phyloP scores from a whole-genome alignment of 2,888 invertebrate species.

The Allolobophora icterica region DNA sequence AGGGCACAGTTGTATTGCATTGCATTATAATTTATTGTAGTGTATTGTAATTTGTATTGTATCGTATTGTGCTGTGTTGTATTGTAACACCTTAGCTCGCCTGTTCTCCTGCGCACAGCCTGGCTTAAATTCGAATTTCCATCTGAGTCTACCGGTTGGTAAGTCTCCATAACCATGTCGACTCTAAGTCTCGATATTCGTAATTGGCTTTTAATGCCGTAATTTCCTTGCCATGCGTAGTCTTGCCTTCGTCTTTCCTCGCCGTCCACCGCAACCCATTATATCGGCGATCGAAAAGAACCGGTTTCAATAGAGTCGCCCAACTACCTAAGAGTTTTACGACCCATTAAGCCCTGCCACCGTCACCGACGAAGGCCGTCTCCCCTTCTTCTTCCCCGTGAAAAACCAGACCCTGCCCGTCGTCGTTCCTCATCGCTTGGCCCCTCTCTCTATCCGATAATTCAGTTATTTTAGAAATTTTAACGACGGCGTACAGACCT shows the following conservation, averaged over 20 bases:
- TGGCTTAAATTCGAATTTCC: neutral
- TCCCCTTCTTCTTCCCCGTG: neutral
- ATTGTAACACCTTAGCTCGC: neutral
- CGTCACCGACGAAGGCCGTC: neutral
- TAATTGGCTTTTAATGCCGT: constrained; percentile 6
- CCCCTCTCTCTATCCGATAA: neutral
- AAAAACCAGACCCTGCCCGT: neutral
- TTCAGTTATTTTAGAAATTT: constrained; percentile 17
- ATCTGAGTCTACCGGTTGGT: neutral
- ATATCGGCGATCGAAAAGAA: neutral
- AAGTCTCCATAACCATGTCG: neutral
- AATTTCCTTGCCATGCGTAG: neutral
- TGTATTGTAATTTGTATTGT: no score
- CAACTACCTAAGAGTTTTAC: neutral
- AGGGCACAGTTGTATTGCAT: no score
- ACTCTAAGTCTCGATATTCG: neutral
- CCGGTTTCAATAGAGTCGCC: neutral
- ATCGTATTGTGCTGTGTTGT: no score
- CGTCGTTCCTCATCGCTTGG: neutral
- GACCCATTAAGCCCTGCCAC: neutral
- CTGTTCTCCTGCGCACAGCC: neutral
- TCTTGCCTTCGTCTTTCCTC: neutral
- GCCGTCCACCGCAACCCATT: neutral
- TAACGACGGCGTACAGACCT: neutral
- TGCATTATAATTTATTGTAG: no score